Evolutionary conservation across 1,140 invertebrate genomes (phyloP), one percentile per base, ranked within the genome.

Genomic region (Agraylea sexmaculata): DNA sequence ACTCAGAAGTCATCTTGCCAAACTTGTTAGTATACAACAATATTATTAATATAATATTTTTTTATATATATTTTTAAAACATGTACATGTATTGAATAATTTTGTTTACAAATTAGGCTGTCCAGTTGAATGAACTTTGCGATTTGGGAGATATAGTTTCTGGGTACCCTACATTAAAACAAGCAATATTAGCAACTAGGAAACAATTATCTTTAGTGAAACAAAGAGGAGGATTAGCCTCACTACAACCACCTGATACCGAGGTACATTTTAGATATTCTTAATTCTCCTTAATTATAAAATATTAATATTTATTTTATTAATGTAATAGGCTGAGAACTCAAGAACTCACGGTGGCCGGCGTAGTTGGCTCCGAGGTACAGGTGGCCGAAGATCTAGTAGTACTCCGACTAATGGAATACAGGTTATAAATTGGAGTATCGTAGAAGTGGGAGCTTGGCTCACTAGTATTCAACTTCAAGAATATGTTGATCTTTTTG

Each of bases 401-500:
- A 36, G 34, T 4, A 18, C 21, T 2, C 22, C 21, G 16, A 18
- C 32, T n/a, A 17, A 13, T 15, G 17, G 21, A 2, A 60, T 59
- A 30, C 52, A 60, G 2, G 59, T 57, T n/a, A 56, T 64, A 17
- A 68, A 65, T 17, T 83, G 80, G 80, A 75, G 77, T 27, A 73
- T 79, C 1, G 71, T 74, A 37, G 81, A 84, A 51, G 80, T 84
- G 2, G 77, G 77, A 34, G 66, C 70, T 10, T 97, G 93, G 93
- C 63, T 97, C 33, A 85, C 89, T 40, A 80, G 78, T 1, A 64
- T 96, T 34, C 85, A 90, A 44, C 70, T 97, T 6, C 74, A 74
- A 3, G 90, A 96, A 55, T 95, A 97, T 59, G 69, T 73, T 0
- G 82, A 83, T 49, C 78, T 77, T 30, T 97, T 96, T 54, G 68